A percentile compares a stretch with the other conserved stretches of the same genome.
Conservation (phyloP, 2,113 vertebrate genomes). For the Buteo buteo region DNA sequence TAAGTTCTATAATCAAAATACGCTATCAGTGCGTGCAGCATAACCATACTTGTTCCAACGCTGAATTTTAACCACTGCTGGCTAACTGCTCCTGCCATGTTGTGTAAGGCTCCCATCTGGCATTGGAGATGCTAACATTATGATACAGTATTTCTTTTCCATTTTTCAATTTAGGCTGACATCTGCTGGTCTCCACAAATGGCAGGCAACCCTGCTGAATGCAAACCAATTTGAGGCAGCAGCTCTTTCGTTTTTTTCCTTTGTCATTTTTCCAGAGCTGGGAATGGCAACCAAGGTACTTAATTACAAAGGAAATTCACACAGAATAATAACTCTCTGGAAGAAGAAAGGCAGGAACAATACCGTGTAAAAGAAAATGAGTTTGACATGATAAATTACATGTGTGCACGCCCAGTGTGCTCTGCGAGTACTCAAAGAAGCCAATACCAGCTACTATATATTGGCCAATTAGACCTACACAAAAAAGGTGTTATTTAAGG, state of each 20-base stretch:
- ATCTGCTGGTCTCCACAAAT: conserved; percentile 74
- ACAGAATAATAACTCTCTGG: conserved; percentile 62
- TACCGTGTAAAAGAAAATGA: conserved; percentile 41
- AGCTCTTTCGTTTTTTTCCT: not conserved
- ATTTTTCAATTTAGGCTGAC: conserved; percentile 79
- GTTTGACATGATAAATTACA: conserved; percentile 64
- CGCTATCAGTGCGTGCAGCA: not conserved
- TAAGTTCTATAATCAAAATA: conserved; percentile 61
- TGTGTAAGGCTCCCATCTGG: conserved; percentile 65
- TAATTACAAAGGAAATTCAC: conserved; percentile 55
- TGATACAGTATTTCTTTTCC: conserved; percentile 50
- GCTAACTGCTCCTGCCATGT: conserved; percentile 36
- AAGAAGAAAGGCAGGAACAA: conserved; percentile 50
- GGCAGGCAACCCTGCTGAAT: conserved; percentile 44
- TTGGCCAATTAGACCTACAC: conserved; percentile 65
- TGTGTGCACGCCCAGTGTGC: not conserved
- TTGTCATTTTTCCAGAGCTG: conserved; percentile 64
- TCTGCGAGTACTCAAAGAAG: not conserved
- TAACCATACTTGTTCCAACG: not conserved
- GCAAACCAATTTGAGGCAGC: conserved; percentile 4
- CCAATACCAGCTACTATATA: conserved; percentile 23
- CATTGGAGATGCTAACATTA: conserved; percentile 13
- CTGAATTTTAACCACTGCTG: conserved; percentile 66
- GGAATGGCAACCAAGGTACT: conserved; percentile 32
- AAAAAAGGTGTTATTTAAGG: conserved; percentile 55